A percentile compares a stretch with the other conserved stretches of the same genome.
These are phyloP conservation scores for Lithophane ornitopus DNA, from an alignment of 2,888 invertebrate genomes.

Conservation along the genomic window DNA sequence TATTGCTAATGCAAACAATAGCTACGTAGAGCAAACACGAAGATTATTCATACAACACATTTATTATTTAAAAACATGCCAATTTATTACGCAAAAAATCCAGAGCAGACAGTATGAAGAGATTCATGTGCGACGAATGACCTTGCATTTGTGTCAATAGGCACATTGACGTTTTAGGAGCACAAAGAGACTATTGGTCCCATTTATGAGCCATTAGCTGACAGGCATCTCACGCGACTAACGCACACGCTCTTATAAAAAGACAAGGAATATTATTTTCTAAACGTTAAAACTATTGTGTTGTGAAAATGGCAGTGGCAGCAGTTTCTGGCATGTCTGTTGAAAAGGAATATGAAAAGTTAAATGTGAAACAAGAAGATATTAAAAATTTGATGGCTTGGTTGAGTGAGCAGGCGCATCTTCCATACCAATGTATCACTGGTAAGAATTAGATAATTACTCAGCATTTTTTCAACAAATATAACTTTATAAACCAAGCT, in stretches of 20 bases:
- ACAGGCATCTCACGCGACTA: constrained; percentile 50
- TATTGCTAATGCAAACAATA: not conserved
- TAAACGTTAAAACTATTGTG: constrained; percentile 4
- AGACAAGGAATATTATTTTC: constrained; percentile 11
- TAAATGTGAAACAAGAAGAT: constrained; percentile 90
- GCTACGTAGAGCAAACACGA: not conserved
- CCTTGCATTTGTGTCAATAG: constrained; percentile 67
- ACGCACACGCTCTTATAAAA: constrained; percentile 14
- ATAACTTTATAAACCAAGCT: constrained; percentile 10
- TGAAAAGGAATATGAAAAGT: constrained; percentile 89
- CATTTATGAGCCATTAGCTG: constrained; percentile 62
- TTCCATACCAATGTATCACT: constrained; percentile 86
- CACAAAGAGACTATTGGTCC: constrained; percentile 61
- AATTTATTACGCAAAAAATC: constrained; percentile 2
- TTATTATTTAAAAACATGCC: not conserved
- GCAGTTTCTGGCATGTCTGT: constrained; percentile 64
- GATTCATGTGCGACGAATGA: constrained; percentile 39
- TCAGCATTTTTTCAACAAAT: not conserved
- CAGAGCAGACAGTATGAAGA: constrained; percentile 17
- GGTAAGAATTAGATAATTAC: constrained; percentile 74
- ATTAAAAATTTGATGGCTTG: constrained; percentile 90
- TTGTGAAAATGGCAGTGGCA: constrained; percentile 69
- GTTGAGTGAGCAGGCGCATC: constrained; percentile 91
- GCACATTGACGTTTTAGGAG: constrained; percentile 55
- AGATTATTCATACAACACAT: not conserved